Evolutionary conservation across 2,888 invertebrate genomes (phyloP).

Genomic region (Xanthostigma xanthostigma): DNA sequence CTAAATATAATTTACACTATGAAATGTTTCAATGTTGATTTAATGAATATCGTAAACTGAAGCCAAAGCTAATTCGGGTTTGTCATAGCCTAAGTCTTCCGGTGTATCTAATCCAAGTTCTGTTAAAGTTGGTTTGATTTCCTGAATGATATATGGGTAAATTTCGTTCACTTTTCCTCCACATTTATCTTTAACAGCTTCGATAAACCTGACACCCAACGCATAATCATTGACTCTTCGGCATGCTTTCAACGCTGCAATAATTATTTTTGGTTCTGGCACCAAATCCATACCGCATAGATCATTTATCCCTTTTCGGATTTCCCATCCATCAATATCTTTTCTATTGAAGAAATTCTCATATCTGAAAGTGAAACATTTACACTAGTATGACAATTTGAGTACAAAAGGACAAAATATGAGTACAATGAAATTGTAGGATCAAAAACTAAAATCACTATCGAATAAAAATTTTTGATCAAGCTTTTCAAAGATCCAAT

Average conservation of each 20-base stretch:
- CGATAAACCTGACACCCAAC: slow-evolving; percentile 81
- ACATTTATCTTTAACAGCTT: slow-evolving; percentile 82
- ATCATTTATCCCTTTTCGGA: slow-evolving; percentile 83
- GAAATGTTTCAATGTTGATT: slow-evolving; percentile 7
- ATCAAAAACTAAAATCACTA: too few relatives aligned
- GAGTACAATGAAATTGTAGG: too few relatives aligned
- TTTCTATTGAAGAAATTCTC: slow-evolving; percentile 70
- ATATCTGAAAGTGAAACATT: slow-evolving; percentile 37
- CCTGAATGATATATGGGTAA: slow-evolving; percentile 76
- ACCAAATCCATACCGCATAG: slow-evolving; percentile 79
- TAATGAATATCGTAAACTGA: slow-evolving; percentile 52
- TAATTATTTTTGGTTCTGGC: slow-evolving; percentile 81
- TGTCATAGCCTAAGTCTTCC: slow-evolving; percentile 92
- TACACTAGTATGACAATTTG: neutral
- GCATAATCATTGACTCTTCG: slow-evolving; percentile 89
- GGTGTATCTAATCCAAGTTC: slow-evolving; percentile 90
- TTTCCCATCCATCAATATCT: slow-evolving; percentile 90
- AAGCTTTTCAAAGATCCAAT: too few relatives aligned
- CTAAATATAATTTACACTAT: neutral
- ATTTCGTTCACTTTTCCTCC: slow-evolving; percentile 57
- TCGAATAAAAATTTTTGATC: too few relatives aligned
- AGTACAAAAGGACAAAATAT: too few relatives aligned
- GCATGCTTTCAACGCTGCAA: slow-evolving; percentile 78
- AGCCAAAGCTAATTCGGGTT: slow-evolving; percentile 82
- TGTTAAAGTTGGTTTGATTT: slow-evolving; percentile 80